A percentile compares a stretch with the other conserved stretches of the same genome.
phyloP scores from a whole-genome alignment of 2,888 invertebrate genomes.

The Pediacus dermestoides region DNA sequence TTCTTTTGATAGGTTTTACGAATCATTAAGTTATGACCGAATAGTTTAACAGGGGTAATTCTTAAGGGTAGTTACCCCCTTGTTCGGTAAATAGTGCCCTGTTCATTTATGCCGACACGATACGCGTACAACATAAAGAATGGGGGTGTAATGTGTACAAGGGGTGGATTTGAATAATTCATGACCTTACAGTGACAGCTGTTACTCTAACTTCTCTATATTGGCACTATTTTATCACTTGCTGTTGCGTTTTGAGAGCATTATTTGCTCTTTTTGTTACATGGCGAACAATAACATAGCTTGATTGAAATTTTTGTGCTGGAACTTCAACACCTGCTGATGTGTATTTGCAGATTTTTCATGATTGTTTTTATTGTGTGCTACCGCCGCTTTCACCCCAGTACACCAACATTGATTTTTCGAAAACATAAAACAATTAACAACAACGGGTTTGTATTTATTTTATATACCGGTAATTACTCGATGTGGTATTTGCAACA shows the following conservation, averaged over 20 bases:
- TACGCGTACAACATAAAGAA: constrained; percentile 41
- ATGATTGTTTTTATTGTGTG: constrained; percentile 24
- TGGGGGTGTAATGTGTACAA: constrained; percentile 42
- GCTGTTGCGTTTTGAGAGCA: constrained; percentile 14
- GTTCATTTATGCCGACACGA: constrained; percentile 40
- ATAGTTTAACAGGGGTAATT: constrained; percentile 37
- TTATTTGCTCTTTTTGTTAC: constrained; percentile 35
- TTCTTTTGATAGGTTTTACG: constrained; percentile 43
- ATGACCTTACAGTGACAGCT: constrained; percentile 41
- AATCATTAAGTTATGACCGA: constrained; percentile 44
- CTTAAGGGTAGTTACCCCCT: constrained; percentile 27
- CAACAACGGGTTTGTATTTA: no score
- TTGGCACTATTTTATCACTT: constrained; percentile 35
- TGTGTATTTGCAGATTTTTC: constrained; percentile 36
- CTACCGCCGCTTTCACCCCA: no score
- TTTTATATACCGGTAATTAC: no score
- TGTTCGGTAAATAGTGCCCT: constrained; percentile 33
- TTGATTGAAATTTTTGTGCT: constrained; percentile 29
- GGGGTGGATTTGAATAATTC: constrained; percentile 42
- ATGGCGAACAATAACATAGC: constrained; percentile 28
- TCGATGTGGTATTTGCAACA: no score
- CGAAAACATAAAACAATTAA: no score
- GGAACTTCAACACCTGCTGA: constrained; percentile 30
- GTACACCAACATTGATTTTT: no score
- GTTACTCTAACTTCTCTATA: constrained; percentile 39